Evolutionary conservation across 1,140 invertebrate genomes (phyloP).

Genomic region (Plodia interpunctella): DNA sequence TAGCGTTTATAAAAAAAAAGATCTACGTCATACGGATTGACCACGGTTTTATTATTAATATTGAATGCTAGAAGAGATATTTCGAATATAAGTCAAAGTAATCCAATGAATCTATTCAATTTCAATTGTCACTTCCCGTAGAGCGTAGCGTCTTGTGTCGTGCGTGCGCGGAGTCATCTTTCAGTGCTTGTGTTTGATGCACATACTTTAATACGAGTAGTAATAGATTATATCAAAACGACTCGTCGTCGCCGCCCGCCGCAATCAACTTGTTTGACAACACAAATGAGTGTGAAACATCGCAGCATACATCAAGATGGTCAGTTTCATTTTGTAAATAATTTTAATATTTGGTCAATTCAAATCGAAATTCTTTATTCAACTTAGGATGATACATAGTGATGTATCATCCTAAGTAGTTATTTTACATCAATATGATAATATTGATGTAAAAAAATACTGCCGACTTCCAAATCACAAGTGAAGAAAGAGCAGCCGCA

Average conservation of each 20-base stretch:
- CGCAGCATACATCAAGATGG: neutral
- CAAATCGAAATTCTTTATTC: no score
- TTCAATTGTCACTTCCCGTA: slow-evolving; percentile 28
- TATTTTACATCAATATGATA: no score
- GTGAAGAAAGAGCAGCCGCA: no score
- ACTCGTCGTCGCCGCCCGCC: slow-evolving; percentile 8
- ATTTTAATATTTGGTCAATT: neutral
- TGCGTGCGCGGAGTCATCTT: neutral
- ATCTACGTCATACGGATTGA: no score
- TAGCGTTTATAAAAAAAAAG: no score
- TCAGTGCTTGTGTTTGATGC: slow-evolving; percentile 8
- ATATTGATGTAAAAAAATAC: no score
- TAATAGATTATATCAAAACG: slow-evolving; percentile 6
- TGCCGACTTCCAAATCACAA: no score
- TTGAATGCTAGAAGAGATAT: no score
- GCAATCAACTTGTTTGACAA: neutral
- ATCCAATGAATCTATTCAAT: slow-evolving; percentile 29
- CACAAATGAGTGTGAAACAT: neutral
- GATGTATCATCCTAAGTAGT: no score
- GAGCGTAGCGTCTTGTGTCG: slow-evolving; percentile 7
- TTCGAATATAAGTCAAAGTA: neutral
- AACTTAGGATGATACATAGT: no score
- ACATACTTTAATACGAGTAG: slow-evolving; percentile 15
- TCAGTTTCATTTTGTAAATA: neutral
- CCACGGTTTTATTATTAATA: no score